Percentiles rank a stretch among this genome's conserved stretches.
Conservation (phyloP, 2,888 invertebrate genomes). For the Acanthococcus lagerstroemiae region DNA sequence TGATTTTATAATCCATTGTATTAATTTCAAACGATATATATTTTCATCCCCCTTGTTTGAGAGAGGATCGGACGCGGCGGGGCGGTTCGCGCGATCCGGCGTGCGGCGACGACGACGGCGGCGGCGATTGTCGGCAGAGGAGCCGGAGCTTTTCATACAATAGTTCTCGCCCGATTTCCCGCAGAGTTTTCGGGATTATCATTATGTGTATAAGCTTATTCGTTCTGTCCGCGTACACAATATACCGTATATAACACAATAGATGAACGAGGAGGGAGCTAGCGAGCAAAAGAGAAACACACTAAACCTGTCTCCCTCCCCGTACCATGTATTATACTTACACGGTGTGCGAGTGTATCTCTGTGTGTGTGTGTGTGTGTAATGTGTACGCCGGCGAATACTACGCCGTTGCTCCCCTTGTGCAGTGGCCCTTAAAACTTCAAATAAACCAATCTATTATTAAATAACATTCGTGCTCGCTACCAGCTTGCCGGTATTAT, state of each 20-base stretch:
- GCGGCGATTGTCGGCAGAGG: not conserved
- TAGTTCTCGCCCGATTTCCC: constrained; percentile 22
- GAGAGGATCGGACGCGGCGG: not conserved
- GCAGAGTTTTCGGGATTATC: constrained; percentile 25
- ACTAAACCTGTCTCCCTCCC: not conserved
- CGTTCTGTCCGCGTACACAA: constrained; percentile 8
- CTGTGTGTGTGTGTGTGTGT: too few species aligned
- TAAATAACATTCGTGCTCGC: constrained; percentile 28
- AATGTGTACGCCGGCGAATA: not conserved
- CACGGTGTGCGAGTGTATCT: too few species aligned
- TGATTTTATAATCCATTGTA: constrained; percentile 29
- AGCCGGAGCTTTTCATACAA: not conserved
- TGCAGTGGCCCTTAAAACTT: constrained; percentile 7
- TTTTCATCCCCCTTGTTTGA: constrained; percentile 21
- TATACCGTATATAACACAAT: not conserved
- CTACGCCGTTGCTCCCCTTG: not conserved
- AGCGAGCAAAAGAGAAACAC: not conserved
- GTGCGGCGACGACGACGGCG: too few species aligned
- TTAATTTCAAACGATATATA: constrained; percentile 28
- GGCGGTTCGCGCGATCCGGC: too few species aligned
- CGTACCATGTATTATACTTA: too few species aligned
- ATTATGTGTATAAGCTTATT: constrained; percentile 23
- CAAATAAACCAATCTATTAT: constrained; percentile 28
- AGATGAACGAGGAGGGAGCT: not conserved
- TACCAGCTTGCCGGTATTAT: constrained; percentile 24